Evolutionary conservation across 2,797 vertebrate genomes (phyloP).

Genomic region (Platalea minor): DNA sequence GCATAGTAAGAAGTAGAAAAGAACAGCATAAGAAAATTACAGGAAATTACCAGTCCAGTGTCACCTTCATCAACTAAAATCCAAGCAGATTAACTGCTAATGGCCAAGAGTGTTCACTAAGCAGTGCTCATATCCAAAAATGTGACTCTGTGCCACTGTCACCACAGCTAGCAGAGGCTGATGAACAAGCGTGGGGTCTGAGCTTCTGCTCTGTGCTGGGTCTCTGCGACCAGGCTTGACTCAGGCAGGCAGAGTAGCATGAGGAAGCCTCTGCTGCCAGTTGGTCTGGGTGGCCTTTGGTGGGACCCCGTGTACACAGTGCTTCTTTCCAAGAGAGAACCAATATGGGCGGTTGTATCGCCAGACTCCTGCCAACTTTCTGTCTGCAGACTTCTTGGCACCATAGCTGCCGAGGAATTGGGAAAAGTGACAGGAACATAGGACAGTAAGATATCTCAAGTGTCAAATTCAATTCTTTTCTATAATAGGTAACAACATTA

Average conservation of each 20-base stretch:
- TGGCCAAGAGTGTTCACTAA: neutral
- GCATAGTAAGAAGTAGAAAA: neutral
- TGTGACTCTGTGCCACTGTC: neutral
- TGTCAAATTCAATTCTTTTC: neutral
- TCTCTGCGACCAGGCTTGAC: neutral
- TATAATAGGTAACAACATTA: neutral
- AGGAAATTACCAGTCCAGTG: neutral
- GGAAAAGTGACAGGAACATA: constrained; percentile 11
- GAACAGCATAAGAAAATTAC: neutral
- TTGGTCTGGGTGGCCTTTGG: neutral
- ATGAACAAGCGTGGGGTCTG: neutral
- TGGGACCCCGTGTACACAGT: fast-evolving
- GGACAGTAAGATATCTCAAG: neutral
- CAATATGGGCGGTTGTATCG: neutral
- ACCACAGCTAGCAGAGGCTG: neutral
- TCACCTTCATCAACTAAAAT: neutral
- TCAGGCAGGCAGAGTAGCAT: neutral
- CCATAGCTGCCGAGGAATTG: neutral
- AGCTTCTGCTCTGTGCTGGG: neutral
- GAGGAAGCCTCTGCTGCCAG: neutral
- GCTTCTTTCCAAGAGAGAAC: neutral
- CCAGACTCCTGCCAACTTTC: constrained; percentile 13
- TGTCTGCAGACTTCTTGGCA: constrained; percentile 14
- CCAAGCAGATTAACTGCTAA: neutral
- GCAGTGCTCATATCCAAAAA: neutral